Evolutionary conservation across 2,888 invertebrate genomes (phyloP), one percentile per base, ranked within the genome.

Genomic region (Myopa testacea): DNA sequence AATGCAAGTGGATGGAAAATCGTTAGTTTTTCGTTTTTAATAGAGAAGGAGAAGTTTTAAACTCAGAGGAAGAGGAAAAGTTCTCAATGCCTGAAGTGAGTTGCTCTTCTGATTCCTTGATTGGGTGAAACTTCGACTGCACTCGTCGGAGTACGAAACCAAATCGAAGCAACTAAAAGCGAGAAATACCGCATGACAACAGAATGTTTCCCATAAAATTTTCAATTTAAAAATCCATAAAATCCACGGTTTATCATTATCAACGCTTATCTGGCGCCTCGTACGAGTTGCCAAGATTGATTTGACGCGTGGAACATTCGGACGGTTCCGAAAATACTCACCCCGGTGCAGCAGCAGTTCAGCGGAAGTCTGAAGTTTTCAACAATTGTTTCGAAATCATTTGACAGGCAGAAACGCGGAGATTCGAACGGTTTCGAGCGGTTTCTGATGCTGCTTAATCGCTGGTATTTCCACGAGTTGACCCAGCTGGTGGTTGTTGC

Each of bases 1-100:
- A 80, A 81, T 79, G 73, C 73, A 78, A 78, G 69, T 73, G 79
- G 81, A 81, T 81, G 78, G 79, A 62, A 79, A 81, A 79, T 81
- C 80, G 79, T 77, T 76, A 81, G 71, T 74, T 70, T 67, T 77
- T 72, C 19, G 16, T 71, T 37, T 71, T 38, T 37, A 52, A 71
- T 68, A n/a, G 14, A 34, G 40, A 10, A 69, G 19, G 45, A n/a
- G n/a, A n/a, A n/a, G n/a, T n/a, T n/a, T n/a, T n/a, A n/a, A n/a
- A n/a, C n/a, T n/a, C n/a, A n/a, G n/a, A 16, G 8, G 4, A n/a
- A 62, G 34, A 2, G 3, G 62, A 62, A 58, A 6, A 3, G 6
- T 26, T 26, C 26, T 26, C 26, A 2, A 26, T 1, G 2, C 26
- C 26, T 26, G 26, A 26, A 26, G 26, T 26, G 26, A 26, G 26